phyloP scores from a whole-genome alignment of 2,888 invertebrate genomes.

The Limenitis camilla region DNA sequence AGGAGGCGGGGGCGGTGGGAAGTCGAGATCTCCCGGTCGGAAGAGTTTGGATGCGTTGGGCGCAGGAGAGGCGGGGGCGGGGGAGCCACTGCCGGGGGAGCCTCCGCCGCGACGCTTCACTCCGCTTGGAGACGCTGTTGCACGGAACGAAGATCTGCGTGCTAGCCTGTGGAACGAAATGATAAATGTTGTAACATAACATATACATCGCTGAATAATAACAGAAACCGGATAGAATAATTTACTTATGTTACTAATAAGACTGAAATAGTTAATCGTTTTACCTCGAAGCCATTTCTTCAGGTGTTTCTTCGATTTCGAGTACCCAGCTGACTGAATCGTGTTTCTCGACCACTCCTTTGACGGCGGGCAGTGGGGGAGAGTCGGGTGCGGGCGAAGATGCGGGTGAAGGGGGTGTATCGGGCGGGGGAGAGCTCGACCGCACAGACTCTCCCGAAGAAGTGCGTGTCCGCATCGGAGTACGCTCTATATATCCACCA shows the following conservation, averaged over 20 bases:
- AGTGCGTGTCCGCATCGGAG: constrained; percentile 56
- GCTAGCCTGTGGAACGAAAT: constrained; percentile 67
- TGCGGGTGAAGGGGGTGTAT: constrained; percentile 56
- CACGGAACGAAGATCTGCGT: constrained; percentile 79
- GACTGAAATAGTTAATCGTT: background rate
- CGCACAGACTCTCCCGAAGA: constrained; percentile 59
- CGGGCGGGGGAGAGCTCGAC: constrained; percentile 55
- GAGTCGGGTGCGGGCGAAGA: constrained; percentile 64
- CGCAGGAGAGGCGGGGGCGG: constrained; percentile 65
- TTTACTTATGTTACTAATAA: background rate
- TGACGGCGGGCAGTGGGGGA: constrained; percentile 83
- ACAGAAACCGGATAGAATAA: background rate
- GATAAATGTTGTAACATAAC: background rate
- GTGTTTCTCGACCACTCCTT: constrained; percentile 88
- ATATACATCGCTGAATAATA: background rate
- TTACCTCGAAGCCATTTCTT: constrained; percentile 78
- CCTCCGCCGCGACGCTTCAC: constrained; percentile 67
- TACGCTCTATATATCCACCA: constrained; percentile 58
- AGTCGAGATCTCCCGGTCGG: constrained; percentile 61
- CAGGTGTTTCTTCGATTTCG: constrained; percentile 84
- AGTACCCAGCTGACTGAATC: constrained; percentile 91
- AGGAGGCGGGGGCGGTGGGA: constrained; percentile 62
- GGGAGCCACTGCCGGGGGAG: constrained; percentile 54
- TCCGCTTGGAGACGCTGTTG: constrained; percentile 53
- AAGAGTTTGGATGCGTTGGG: constrained; percentile 69